These are phyloP conservation scores for Meteorus cinctellus DNA, from an alignment of 2,888 invertebrate genomes.

Conservation along the genomic window DNA sequence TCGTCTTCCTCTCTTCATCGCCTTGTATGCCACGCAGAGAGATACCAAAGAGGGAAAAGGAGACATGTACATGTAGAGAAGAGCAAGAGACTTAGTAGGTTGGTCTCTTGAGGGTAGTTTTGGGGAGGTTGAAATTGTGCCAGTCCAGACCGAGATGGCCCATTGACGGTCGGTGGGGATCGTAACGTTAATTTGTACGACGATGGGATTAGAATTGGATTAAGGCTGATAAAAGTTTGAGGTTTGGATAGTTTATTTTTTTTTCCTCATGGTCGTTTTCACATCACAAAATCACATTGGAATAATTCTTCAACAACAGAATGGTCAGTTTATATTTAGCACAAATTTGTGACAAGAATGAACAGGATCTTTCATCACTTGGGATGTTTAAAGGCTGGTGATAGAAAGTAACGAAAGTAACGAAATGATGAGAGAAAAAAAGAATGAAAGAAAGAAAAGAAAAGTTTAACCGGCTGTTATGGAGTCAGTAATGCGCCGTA, in stretches of 20 bases:
- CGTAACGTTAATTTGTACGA: slow-evolving; percentile 66
- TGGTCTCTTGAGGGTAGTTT: slow-evolving; percentile 58
- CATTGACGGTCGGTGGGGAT: slow-evolving; percentile 51
- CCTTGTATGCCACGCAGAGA: slow-evolving; percentile 38
- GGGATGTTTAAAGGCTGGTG: background rate
- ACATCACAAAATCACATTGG: slow-evolving; percentile 5
- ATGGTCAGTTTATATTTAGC: background rate
- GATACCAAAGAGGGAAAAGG: slow-evolving; percentile 27
- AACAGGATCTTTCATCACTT: background rate
- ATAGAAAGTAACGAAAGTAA: background rate
- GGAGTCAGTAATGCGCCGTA: slow-evolving; percentile 68
- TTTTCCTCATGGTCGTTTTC: background rate
- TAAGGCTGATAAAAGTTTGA: background rate
- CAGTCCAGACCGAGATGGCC: slow-evolving; percentile 50
- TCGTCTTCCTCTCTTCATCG: slow-evolving; percentile 39
- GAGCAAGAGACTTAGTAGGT: slow-evolving; percentile 45
- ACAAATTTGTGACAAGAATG: background rate
- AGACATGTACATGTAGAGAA: slow-evolving; percentile 25
- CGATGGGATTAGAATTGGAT: slow-evolving; percentile 39
- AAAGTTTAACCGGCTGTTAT: slow-evolving; percentile 61
- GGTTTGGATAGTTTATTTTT: background rate
- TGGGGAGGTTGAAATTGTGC: slow-evolving; percentile 56
- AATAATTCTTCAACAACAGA: slow-evolving; percentile 1
- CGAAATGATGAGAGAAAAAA: background rate
- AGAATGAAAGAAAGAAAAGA: slow-evolving; percentile 34